These are phyloP conservation scores for Hydropsyche betteni DNA, from an alignment of 2,888 invertebrate species.

Conservation along the genomic window DNA sequence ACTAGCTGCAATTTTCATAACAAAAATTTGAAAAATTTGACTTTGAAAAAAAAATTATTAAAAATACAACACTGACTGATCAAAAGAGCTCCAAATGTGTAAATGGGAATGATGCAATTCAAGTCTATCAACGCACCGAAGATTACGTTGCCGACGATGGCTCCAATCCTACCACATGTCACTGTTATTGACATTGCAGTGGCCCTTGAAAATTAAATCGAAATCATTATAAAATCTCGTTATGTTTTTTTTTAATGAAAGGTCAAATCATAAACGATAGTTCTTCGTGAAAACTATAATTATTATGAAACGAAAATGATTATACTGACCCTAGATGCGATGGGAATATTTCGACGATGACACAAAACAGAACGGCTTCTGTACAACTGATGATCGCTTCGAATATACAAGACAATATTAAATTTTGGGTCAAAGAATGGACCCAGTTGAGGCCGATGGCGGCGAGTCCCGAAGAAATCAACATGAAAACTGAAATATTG, in stretches of 20 bases:
- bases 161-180: constrained; percentile 68
- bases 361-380: constrained; percentile 69
- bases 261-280: constrained; percentile 7
- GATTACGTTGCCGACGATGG: constrained; percentile 68
- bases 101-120: constrained; percentile 68
- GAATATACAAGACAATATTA: constrained; percentile 67
- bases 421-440: constrained; percentile 64
- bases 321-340: constrained; percentile 65
- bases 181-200: constrained; percentile 70
- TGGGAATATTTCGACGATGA: constrained; percentile 70
- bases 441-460: constrained; percentile 67
- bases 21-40: too few relatives aligned
- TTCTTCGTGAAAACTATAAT: too few relatives aligned
- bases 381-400: constrained; percentile 70
- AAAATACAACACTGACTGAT: constrained; percentile 62
- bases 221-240: not conserved
- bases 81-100: constrained; percentile 67
- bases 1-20: constrained; percentile 60
- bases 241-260: not conserved
- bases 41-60: too few relatives aligned
- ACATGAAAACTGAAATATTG: constrained; percentile 64
- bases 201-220: constrained; percentile 58
- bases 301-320: too few relatives aligned
- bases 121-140: constrained; percentile 68
- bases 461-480: constrained; percentile 66